Evolutionary conservation across 1,140 invertebrate genomes (phyloP).

Genomic region (Aleiodes sp.): DNA sequence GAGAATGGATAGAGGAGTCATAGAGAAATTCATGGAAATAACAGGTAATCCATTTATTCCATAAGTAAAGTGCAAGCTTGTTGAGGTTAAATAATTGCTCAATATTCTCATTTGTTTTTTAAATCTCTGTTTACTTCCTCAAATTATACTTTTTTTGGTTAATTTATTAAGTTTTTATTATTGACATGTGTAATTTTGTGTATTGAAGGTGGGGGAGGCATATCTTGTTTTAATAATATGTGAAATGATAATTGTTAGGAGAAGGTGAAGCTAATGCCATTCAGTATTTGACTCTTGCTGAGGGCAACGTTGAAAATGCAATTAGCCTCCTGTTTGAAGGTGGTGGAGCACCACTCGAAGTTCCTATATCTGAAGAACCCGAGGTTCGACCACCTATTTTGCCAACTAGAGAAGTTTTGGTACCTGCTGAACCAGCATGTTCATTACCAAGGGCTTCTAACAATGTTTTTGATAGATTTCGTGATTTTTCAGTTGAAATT

Average conservation of each 20-base stretch:
- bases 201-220: no score
- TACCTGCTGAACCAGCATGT: slow-evolving; percentile 58
- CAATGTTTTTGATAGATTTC: slow-evolving; percentile 74
- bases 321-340: slow-evolving; percentile 60
- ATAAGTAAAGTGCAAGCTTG: neutral
- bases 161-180: no score
- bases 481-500: slow-evolving; percentile 74
- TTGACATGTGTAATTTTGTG: no score
- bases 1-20: neutral
- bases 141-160: no score
- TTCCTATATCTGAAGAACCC: slow-evolving; percentile 48
- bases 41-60: neutral
- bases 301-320: slow-evolving; percentile 62
- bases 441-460: slow-evolving; percentile 62
- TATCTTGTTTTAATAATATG: no score
- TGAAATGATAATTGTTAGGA: slow-evolving; percentile 36
- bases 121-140: no score
- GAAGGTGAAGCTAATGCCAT: slow-evolving; percentile 53
- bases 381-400: slow-evolving; percentile 74
- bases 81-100: neutral
- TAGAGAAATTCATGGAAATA: slow-evolving; percentile 13
- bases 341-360: slow-evolving; percentile 40
- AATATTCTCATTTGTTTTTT: no score
- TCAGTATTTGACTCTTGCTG: slow-evolving; percentile 55
- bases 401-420: slow-evolving; percentile 70